Base-by-base conservation (phyloP, 92 coral and sea anemone species). In the Porites divaricata region DNA sequence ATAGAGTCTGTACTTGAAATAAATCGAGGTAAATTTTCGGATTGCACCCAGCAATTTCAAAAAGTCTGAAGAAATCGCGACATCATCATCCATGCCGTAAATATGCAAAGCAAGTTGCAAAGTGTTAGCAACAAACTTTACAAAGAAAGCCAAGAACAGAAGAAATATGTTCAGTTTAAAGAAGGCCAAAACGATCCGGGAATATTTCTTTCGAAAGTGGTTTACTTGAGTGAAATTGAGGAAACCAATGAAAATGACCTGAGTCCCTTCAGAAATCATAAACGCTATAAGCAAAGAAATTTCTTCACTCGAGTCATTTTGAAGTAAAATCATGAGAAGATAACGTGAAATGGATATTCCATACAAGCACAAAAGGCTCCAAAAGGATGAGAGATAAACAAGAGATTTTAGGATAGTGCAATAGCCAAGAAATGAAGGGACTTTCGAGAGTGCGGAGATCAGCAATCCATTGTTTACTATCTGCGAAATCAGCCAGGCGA, bases 61-160 rank as follows among this genome's bases (percentile, higher is more conserved):
- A 48, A 74, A 80, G 20, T 89, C 89, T 2, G 70, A 63, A 15
- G 85, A 64, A 41, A 85, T 49, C 21, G 53, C 77, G 20, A 61
- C 59, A 2, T 21, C 73, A 26, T 75, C 73, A 24, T 85, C 89
- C 0, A 89, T 52, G 4, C 92, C 89, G 57, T 85, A 79, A 41
- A 89, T 85, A 6, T 76, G 66, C 85, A 89, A 79, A 4, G 92
- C 83, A 75, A 89, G 52, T 79, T 85, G 92, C 22, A 89, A 21
- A 6, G 81, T 72, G 4, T 86, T 83, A 35, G 85, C 75, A 9
- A 89, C 35, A 52, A 83, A 86, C 9, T 76, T 20, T 2, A 77
- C 24, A 12, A 75, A 75, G 58, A 85, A 51, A 20, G 82, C 63
- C 41, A 85, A 20, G 15, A 85, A 61, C 19, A 80, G 76, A 22